phyloP scores from a whole-genome alignment of 2,797 vertebrate species.

The Pelobates cultripes region DNA sequence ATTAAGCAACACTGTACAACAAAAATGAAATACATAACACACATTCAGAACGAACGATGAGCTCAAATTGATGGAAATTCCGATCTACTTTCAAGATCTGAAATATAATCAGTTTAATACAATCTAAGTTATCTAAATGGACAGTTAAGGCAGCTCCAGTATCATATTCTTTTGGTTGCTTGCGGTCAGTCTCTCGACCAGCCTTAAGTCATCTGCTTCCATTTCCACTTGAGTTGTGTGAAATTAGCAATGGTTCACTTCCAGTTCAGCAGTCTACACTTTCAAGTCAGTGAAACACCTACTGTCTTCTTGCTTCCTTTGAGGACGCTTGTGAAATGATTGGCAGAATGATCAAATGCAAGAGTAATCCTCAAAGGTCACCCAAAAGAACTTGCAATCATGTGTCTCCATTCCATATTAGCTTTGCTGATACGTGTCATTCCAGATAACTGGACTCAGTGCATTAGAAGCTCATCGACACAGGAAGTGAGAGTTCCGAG shows the following conservation, averaged over 20 bases:
- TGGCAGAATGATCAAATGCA: conserved; percentile 40
- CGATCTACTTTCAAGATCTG: too few species aligned
- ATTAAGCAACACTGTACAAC: too few species aligned
- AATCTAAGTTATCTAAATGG: too few species aligned
- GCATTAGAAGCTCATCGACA: conserved; percentile 29
- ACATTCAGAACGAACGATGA: too few species aligned
- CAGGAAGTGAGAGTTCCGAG: not conserved
- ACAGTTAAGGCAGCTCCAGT: too few species aligned
- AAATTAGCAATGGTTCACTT: conserved; percentile 42
- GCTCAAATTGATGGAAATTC: too few species aligned
- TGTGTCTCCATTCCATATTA: conserved; percentile 44
- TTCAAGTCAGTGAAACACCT: conserved; percentile 26
- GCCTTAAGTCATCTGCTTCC: conserved; percentile 12
- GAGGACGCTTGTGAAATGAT: not conserved
- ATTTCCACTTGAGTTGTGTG: conserved; percentile 18
- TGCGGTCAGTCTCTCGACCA: conserved; percentile 9
- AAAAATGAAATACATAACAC: too few species aligned
- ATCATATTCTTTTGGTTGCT: not conserved
- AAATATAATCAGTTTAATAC: too few species aligned
- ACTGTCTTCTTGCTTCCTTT: conserved; percentile 21
- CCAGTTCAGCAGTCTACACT: conserved; percentile 29
- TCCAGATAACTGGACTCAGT: conserved; percentile 27
- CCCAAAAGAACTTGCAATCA: conserved; percentile 36
- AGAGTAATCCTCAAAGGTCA: conserved; percentile 34
- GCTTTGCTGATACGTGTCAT: not conserved